A percentile compares a stretch with the other conserved stretches of the same genome.
Conservation (phyloP, 92 coral and sea anemone genomes). For the Zoanthus solanderi region DNA sequence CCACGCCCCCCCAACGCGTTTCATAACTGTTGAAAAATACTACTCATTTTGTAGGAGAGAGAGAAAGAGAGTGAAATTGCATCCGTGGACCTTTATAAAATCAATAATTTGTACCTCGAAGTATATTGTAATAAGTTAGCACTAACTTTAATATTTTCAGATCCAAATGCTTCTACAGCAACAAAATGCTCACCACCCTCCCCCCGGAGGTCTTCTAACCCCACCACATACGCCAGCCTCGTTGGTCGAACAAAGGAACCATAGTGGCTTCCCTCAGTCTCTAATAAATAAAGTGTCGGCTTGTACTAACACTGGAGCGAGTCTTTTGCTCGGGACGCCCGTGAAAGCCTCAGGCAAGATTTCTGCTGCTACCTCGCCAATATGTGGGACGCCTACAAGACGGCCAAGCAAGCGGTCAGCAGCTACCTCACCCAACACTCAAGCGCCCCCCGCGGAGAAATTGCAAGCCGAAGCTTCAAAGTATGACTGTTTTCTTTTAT, state of each 20-base stretch:
- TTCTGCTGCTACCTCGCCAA: conserved; percentile 83
- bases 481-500: not conserved
- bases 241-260: not conserved
- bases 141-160: conserved; percentile 32
- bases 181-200: conserved; percentile 61
- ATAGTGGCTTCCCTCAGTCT: not conserved
- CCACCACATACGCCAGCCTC: conserved; percentile 78
- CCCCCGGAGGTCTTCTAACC: conserved; percentile 55
- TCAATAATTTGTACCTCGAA: no score
- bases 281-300: conserved; percentile 64
- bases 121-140: no score
- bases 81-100: no score
- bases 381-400: conserved; percentile 41
- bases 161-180: conserved; percentile 69
- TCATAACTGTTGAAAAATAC: no score
- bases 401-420: conserved; percentile 61
- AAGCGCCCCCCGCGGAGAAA: not conserved
- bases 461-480: not conserved
- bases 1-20: no score
- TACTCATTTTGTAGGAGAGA: no score
- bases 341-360: conserved; percentile 52
- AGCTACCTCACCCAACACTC: conserved; percentile 77
- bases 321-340: conserved; percentile 79
- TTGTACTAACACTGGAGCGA: conserved; percentile 86
- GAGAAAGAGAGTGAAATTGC: no score